These are phyloP conservation scores for Tachysurus vachellii DNA, from an alignment of 2,113 vertebrate genomes.

Conservation along the genomic window DNA sequence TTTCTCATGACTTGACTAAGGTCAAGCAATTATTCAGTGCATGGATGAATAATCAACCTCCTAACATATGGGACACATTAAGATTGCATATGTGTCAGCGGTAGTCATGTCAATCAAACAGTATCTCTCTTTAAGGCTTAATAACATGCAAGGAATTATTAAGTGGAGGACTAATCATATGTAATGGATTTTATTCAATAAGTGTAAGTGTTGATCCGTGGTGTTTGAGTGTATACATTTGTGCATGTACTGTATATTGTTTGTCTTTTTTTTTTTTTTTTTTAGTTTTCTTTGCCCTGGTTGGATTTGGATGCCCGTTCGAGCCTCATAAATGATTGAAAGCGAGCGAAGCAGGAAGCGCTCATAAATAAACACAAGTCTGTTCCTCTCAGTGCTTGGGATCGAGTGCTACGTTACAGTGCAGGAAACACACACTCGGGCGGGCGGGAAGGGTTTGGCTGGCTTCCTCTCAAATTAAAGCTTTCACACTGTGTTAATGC, in stretches of 20 bases:
- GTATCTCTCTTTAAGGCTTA: constrained; percentile 27
- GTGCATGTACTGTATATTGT: constrained; percentile 32
- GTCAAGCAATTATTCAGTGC: constrained; percentile 55
- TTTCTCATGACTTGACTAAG: constrained; percentile 38
- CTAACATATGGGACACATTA: constrained; percentile 46
- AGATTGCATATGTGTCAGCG: constrained; percentile 46
- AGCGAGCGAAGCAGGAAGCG: constrained; percentile 64
- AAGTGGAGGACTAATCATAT: neutral
- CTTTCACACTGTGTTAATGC: constrained; percentile 67
- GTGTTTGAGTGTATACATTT: neutral
- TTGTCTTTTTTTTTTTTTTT: constrained; percentile 45
- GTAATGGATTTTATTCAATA: neutral
- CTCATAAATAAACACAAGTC: constrained; percentile 80
- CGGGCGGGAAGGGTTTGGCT: constrained; percentile 38
- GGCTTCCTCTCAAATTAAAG: constrained; percentile 66
- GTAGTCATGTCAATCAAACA: constrained; percentile 43
- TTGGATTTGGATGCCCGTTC: constrained; percentile 61
- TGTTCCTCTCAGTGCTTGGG: constrained; percentile 62
- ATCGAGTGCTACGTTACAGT: constrained; percentile 53
- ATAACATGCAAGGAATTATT: neutral
- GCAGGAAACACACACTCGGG: constrained; percentile 62
- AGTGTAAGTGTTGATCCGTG: neutral
- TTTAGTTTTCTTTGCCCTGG: neutral
- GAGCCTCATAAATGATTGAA: constrained; percentile 79
- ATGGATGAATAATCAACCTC: constrained; percentile 56